Evolutionary conservation across 2,113 vertebrate species (phyloP).

Genomic region (Eretmochelys imbricata): DNA sequence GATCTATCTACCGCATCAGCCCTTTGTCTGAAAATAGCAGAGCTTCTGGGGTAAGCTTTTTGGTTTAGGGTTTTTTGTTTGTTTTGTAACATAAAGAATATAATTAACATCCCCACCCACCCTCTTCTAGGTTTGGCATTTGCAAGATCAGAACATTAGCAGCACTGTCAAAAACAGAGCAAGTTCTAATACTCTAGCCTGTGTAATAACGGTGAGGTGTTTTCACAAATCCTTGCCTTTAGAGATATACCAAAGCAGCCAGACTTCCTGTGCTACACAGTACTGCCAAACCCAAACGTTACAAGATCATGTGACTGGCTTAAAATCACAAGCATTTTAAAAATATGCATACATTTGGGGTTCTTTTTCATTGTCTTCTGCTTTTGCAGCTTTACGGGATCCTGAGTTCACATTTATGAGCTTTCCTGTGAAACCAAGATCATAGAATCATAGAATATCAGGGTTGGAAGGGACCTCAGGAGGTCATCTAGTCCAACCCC

Average conservation of each 20-base stretch:
- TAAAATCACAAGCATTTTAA: not conserved
- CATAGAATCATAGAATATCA: no score
- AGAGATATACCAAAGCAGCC: not conserved
- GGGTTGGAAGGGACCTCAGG: no score
- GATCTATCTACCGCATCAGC: not conserved
- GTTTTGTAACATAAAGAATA: no score
- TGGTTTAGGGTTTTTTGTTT: not conserved
- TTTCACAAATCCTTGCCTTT: not conserved
- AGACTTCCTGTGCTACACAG: not conserved
- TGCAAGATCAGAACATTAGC: not conserved
- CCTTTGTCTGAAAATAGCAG: not conserved
- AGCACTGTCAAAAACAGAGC: conserved; percentile 1
- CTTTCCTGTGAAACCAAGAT: not conserved
- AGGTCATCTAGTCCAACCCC: no score
- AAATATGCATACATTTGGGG: not conserved
- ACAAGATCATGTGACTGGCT: not conserved
- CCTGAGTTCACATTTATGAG: not conserved
- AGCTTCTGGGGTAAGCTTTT: not conserved
- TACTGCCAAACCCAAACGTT: not conserved
- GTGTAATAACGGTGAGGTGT: not conserved
- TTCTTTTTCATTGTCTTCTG: not conserved
- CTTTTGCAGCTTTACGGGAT: not conserved
- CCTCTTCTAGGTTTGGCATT: not conserved
- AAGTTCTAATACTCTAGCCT: not conserved
- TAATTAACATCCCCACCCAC: not conserved